phyloP scores from a whole-genome alignment of 30 jellyfish, hydroid and myxozoan genomes.

The Hydractinia echinata region DNA sequence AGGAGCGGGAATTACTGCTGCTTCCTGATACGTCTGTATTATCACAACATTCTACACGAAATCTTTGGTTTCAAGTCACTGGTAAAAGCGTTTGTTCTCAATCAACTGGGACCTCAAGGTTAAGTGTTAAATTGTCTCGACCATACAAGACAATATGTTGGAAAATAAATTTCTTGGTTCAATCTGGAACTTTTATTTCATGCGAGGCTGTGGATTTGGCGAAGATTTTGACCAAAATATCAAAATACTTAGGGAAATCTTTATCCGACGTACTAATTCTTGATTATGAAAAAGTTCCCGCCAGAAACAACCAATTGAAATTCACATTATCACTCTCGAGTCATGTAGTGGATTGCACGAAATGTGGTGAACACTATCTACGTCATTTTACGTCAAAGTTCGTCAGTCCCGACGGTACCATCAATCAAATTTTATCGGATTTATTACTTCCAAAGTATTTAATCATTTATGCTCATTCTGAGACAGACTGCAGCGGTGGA shows the following conservation, averaged over 20 bases:
- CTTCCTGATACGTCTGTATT: background rate
- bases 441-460: too few relatives aligned
- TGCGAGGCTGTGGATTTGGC: background rate
- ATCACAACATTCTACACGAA: background rate
- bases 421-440: too few relatives aligned
- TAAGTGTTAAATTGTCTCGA: background rate
- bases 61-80: background rate
- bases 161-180: background rate
- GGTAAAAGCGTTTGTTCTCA: background rate
- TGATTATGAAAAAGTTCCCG: slow-evolving; percentile 3
- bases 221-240: background rate
- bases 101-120: too few relatives aligned
- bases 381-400: background rate
- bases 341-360: background rate
- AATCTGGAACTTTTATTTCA: background rate
- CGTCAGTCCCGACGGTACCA: background rate
- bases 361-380: background rate
- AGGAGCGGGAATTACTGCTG: background rate
- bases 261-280: background rate
- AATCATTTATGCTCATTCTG: too few relatives aligned
- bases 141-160: background rate
- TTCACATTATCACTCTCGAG: background rate
- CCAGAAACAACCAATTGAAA: background rate
- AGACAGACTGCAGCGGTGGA: too few relatives aligned
- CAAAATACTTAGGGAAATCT: background rate